Conservation (phyloP, 1,140 invertebrate genomes). For the Odontomachus brunneus region DNA sequence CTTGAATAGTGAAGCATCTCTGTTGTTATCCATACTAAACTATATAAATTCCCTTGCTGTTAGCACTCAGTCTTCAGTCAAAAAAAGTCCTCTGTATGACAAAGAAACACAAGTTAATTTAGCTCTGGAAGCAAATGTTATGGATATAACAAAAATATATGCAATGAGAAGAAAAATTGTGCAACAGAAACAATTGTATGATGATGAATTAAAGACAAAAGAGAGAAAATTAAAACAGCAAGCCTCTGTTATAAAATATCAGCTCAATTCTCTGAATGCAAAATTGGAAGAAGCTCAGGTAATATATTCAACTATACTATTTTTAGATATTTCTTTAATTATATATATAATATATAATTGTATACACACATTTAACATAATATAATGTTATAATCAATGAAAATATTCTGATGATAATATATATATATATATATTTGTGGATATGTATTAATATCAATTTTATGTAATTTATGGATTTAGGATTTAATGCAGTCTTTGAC, state of each 20-base stretch:
- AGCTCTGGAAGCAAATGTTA: conserved; percentile 35
- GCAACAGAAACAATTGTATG: conserved; percentile 79
- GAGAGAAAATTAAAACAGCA: conserved; percentile 79
- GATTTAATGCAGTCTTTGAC: conserved; percentile 75
- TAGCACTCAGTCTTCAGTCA: conserved; percentile 32
- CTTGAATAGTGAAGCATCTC: conserved; percentile 72
- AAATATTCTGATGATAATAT: not conserved
- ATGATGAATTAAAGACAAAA: conserved; percentile 74
- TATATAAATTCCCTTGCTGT: conserved; percentile 68
- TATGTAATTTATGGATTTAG: conserved; percentile 64
- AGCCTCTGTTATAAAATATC: conserved; percentile 75
- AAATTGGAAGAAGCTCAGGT: conserved; percentile 82
- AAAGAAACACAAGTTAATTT: conserved; percentile 68
- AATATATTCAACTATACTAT: conserved; percentile 4
- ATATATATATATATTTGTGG: not conserved
- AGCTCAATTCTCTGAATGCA: conserved; percentile 76
- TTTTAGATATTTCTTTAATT: conserved; percentile 1
- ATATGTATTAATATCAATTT: conserved; percentile 36
- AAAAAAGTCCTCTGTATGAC: conserved; percentile 42
- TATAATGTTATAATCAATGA: too few relatives aligned
- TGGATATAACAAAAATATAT: conserved; percentile 65
- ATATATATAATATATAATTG: not conserved
- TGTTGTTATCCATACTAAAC: conserved; percentile 81
- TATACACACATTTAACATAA: not conserved
- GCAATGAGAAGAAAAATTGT: conserved; percentile 77